Evolutionary conservation across 1,140 invertebrate species (phyloP), one percentile per base, ranked within the genome.

Genomic region (Varroa destructor): DNA sequence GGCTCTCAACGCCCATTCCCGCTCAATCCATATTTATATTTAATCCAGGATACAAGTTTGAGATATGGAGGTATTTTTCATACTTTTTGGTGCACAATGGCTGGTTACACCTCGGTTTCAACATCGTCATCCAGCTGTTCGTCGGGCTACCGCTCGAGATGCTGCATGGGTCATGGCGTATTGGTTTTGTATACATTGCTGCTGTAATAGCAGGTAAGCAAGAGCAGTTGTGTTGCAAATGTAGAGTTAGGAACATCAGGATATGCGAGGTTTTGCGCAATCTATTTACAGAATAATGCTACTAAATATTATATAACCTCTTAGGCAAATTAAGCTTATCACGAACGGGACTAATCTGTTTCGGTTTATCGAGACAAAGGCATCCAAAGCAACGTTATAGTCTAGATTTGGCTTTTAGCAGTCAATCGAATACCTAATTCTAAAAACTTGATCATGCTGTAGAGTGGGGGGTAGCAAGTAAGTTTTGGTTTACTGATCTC

Each of bases 81-180:
- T 67, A 67, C 61, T 67, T 67, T 67, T 67, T 67, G 61, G 61
- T 67, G 61, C 61, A 67, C 46, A 67, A 67, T 37, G 61, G 61
- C 78, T 97, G 92, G 91, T 84, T 95, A 70, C 93, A 96, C 81
- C 83, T 97, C 74, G 85, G 91, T 42, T 96, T 97, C 83, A 97
- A 97, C 82, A 85, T 96, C 74, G 85, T 91, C 43, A 90, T 97
- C 43, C 93, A 97, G 82, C 81, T 92, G 74, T 80, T 90, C 73
- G 89, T 96, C 74, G 93, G 93, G 56, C 83, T 95, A 73, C 92
- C 93, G 0, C 79, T 97, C 75, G 93, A 97, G 82, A 96, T 97
- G 93, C 91, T 95, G n/a, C 93, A 96, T 79, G 92, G 91, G 4
- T 91, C 89, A 42, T 82, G 87, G 67, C 84, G 93, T 74, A 92